Percentiles rank a stretch among this genome's conserved stretches.
These are phyloP conservation scores for Campylomormyrus tamandua DNA, from an alignment of 2,113 vertebrate species.

Conservation along the genomic window DNA sequence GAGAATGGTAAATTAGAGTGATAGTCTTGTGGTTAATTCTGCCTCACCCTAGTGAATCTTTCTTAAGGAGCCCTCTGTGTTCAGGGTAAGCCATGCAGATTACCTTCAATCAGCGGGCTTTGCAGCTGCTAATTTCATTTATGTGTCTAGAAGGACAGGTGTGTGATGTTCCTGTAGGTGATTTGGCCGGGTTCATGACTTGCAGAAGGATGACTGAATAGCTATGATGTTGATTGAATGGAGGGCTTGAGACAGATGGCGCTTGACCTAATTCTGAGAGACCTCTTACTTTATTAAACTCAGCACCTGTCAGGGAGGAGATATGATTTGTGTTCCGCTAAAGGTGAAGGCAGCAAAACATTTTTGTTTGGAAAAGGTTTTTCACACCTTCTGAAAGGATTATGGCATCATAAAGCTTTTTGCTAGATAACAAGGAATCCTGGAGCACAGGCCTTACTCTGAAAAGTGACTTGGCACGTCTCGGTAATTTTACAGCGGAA, in stretches of 20 bases:
- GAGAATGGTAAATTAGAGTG: slow-evolving; percentile 3
- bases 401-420: neutral
- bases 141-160: slow-evolving; percentile 49
- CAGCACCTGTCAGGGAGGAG: neutral
- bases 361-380: neutral
- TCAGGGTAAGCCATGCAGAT: neutral
- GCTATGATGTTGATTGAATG: slow-evolving; percentile 18
- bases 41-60: neutral
- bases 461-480: neutral
- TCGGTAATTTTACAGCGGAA: neutral
- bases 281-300: slow-evolving; percentile 25
- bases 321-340: slow-evolving; percentile 15
- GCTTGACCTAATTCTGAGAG: slow-evolving; percentile 17
- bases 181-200: slow-evolving; percentile 29
- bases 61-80: neutral
- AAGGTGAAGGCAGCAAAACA: neutral
- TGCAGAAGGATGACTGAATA: slow-evolving; percentile 33
- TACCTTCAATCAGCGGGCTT: neutral
- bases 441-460: neutral
- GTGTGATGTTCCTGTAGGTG: slow-evolving; percentile 32
- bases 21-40: neutral
- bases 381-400: neutral
- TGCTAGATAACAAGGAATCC: neutral
- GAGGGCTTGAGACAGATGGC: slow-evolving; percentile 25
- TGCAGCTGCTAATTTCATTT: slow-evolving; percentile 52